Conservation (phyloP, 1,140 invertebrate species). For the Trypoxylus dichotomus region DNA sequence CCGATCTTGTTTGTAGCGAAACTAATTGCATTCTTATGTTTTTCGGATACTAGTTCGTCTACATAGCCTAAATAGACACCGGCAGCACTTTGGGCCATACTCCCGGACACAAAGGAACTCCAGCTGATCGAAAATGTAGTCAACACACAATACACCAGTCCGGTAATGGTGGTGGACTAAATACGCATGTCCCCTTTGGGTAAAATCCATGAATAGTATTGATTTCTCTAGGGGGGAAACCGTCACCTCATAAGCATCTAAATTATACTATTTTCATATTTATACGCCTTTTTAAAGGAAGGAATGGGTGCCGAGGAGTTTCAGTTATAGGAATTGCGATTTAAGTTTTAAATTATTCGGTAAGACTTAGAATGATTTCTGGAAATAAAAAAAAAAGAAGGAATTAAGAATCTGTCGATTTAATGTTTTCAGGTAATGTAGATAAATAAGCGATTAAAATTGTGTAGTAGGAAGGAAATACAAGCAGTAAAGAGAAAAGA, state of each 20-base stretch:
- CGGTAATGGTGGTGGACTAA: not conserved
- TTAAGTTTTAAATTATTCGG: too few species aligned
- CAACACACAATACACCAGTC: constrained; percentile 15
- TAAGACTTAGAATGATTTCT: too few species aligned
- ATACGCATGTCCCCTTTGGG: constrained; percentile 1
- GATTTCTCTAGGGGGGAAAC: not conserved
- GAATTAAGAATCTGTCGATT: too few species aligned
- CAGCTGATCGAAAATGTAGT: constrained; percentile 27
- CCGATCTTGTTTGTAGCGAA: constrained; percentile 74
- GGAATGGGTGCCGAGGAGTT: too few species aligned
- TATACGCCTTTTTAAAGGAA: not conserved
- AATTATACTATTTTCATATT: not conserved
- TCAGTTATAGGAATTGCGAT: too few species aligned
- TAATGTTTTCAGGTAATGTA: too few species aligned
- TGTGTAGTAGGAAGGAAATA: too few species aligned
- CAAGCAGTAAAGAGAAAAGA: too few species aligned
- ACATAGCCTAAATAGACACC: constrained; percentile 69
- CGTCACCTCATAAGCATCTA: not conserved
- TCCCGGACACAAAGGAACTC: not conserved
- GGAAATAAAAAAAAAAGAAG: too few species aligned
- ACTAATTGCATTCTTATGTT: constrained; percentile 62
- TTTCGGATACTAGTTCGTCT: constrained; percentile 68
- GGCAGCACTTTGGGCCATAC: constrained; percentile 56
- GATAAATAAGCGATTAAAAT: too few species aligned
- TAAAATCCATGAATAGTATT: not conserved